phyloP scores from a whole-genome alignment of 2,888 invertebrate species.

The Agrochola circellaris region DNA sequence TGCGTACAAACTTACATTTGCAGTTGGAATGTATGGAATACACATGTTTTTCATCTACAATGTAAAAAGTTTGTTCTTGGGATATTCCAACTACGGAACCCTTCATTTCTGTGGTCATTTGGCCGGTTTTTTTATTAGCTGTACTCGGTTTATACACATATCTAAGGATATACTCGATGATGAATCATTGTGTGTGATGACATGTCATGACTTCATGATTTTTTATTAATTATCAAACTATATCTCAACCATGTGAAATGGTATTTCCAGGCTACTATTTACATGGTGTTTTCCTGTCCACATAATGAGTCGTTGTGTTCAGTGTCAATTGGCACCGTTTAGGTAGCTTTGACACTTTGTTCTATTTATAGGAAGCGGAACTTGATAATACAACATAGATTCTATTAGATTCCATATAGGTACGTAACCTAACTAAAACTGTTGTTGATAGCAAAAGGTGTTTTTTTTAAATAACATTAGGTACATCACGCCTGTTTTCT shows the following conservation, averaged over 20 bases:
- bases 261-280: slow-evolving; percentile 21
- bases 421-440: background rate
- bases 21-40: no score
- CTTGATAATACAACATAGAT: background rate
- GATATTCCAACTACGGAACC: no score
- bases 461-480: no score
- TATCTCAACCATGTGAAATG: background rate
- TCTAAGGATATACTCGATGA: background rate
- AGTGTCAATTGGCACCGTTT: slow-evolving; percentile 37
- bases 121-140: background rate
- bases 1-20: no score
- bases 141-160: background rate
- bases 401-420: background rate
- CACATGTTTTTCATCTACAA: no score
- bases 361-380: slow-evolving; percentile 16
- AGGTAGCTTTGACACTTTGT: background rate
- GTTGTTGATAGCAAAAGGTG: background rate
- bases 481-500: no score
- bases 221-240: slow-evolving; percentile 11
- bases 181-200: background rate
- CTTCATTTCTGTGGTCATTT: no score
- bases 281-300: slow-evolving; percentile 8
- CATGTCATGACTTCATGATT: background rate
- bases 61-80: no score
- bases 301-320: slow-evolving; percentile 36